Evolutionary conservation across 2,113 vertebrate species (phyloP).

Genomic region (Xiphophorus couchianus): DNA sequence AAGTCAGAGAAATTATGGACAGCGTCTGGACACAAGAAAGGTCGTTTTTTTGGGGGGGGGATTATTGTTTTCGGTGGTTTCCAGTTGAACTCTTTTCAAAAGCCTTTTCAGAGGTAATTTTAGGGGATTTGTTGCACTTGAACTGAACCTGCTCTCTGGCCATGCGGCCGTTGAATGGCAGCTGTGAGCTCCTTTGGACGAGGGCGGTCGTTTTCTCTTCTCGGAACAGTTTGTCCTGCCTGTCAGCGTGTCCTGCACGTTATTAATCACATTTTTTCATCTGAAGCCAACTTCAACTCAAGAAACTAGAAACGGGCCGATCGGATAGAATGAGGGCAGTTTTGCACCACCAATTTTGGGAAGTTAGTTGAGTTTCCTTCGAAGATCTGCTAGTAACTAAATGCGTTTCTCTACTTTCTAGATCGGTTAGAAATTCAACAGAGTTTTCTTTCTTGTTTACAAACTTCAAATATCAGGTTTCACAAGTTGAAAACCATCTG

Average conservation of each 20-base stretch:
- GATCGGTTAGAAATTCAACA: background rate
- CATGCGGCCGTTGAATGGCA: conserved; percentile 65
- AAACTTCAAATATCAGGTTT: background rate
- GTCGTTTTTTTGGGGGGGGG: conserved; percentile 42
- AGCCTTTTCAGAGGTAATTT: conserved; percentile 76
- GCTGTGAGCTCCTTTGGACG: conserved; percentile 64
- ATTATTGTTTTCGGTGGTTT: conserved; percentile 66
- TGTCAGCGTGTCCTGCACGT: conserved; percentile 50
- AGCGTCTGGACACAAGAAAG: conserved; percentile 41
- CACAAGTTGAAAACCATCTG: too few relatives aligned
- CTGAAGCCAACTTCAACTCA: background rate
- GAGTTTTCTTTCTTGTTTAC: background rate
- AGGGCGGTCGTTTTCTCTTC: conserved; percentile 68
- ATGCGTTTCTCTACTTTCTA: background rate
- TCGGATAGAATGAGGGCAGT: background rate
- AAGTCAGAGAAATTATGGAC: conserved; percentile 69
- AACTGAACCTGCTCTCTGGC: conserved; percentile 65
- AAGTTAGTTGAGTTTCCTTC: background rate
- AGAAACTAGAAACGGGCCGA: background rate
- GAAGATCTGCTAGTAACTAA: background rate
- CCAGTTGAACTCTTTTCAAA: conserved; percentile 58
- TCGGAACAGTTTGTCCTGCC: conserved; percentile 39
- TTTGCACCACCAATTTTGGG: background rate
- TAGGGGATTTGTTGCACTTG: conserved; percentile 79
- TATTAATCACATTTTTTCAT: conserved; percentile 33